These are phyloP conservation scores for Eciton burchellii DNA, from an alignment of 1,140 invertebrate species.

Conservation along the genomic window DNA sequence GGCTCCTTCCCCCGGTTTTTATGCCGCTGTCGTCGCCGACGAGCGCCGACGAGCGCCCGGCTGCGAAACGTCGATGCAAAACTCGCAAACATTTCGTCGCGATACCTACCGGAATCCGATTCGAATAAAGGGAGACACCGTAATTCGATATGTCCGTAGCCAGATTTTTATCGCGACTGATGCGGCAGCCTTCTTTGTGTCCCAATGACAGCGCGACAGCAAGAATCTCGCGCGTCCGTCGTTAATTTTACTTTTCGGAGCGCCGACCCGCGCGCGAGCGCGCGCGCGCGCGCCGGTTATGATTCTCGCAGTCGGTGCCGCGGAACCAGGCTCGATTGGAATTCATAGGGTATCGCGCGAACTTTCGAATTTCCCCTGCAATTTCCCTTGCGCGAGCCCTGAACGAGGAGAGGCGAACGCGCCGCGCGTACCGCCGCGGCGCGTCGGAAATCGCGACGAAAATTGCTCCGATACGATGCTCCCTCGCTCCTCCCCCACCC, in stretches of 20 bases:
- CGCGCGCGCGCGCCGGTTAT: constrained; percentile 23
- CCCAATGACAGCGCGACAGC: not conserved
- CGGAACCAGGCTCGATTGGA: constrained; percentile 65
- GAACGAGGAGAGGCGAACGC: constrained; percentile 62
- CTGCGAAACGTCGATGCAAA: constrained; percentile 36
- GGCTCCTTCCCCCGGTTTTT: not conserved
- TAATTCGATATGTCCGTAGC: constrained; percentile 35
- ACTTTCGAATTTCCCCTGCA: constrained; percentile 75
- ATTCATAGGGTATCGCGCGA: constrained; percentile 73
- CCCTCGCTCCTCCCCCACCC: too few species aligned
- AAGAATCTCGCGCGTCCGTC: too few species aligned
- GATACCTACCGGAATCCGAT: constrained; percentile 40
- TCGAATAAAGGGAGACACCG: constrained; percentile 48
- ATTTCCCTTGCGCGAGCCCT: constrained; percentile 70
- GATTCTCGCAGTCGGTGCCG: constrained; percentile 31
- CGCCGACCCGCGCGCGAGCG: constrained; percentile 5
- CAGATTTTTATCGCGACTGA: constrained; percentile 5
- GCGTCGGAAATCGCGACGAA: constrained; percentile 82
- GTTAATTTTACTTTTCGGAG: not conserved
- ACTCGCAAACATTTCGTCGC: constrained; percentile 36
- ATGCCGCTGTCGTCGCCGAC: not conserved
- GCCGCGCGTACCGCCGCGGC: constrained; percentile 65
- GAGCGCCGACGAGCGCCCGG: not conserved
- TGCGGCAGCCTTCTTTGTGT: not conserved
- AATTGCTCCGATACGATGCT: constrained; percentile 74